A percentile compares a stretch with the other conserved stretches of the same genome.
phyloP scores from a whole-genome alignment of 1,140 invertebrate genomes.

The Anoplolepis gracilipes region DNA sequence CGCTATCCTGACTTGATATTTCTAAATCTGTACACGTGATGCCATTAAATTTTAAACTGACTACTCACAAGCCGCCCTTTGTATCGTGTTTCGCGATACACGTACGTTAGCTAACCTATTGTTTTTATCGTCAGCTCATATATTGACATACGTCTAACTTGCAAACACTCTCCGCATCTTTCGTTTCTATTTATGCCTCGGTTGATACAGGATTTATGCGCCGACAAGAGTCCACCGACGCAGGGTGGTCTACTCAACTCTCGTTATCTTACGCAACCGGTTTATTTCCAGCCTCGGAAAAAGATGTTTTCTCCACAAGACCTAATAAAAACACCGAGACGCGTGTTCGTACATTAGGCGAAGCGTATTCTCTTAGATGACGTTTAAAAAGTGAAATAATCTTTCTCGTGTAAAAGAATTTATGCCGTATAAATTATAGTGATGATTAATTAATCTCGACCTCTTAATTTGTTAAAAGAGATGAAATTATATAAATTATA shows the following conservation, averaged over 20 bases:
- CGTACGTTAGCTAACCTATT: constrained; percentile 63
- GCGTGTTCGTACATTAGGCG: neutral
- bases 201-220: constrained; percentile 46
- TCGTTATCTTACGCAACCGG: constrained; percentile 40
- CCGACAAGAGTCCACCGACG: constrained; percentile 22
- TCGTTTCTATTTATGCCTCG: constrained; percentile 44
- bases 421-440: neutral
- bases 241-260: constrained; percentile 35
- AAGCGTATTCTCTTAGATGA: constrained; percentile 9
- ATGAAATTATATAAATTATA: constrained; percentile 12
- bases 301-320: constrained; percentile 12
- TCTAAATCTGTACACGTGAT: constrained; percentile 62
- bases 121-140: constrained; percentile 49
- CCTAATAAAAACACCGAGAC: neutral
- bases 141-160: neutral
- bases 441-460: neutral
- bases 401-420: neutral
- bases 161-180: neutral
- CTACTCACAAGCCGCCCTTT: constrained; percentile 67
- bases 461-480: neutral
- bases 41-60: constrained; percentile 69
- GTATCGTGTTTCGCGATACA: constrained; percentile 61
- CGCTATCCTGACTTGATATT: constrained; percentile 62
- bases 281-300: constrained; percentile 46
- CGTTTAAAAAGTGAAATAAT: constrained; percentile 3